Base-by-base conservation (phyloP, 1,140 invertebrate genomes). In the Phthorimaea operculella region DNA sequence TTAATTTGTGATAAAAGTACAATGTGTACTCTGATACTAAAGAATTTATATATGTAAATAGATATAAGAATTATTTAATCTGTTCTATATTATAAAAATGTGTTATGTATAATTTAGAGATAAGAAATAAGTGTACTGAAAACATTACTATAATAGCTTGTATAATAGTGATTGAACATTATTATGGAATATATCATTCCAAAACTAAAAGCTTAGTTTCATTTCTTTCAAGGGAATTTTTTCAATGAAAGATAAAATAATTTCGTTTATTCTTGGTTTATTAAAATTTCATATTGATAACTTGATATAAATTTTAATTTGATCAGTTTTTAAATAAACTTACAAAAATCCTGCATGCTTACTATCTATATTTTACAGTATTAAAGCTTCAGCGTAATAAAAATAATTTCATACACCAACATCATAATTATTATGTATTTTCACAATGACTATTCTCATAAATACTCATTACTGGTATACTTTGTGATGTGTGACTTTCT, bases 381-480 rank as follows among this genome's bases (percentile, higher is more conserved):
- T 84, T 82, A 84, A 84, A 82, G 79, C 79, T 84, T 79, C 68
- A 84, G 81, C 79, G 66, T 82, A 80, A 79, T 78, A 80, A 79
- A 80, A 76, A 77, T 79, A 79, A 74, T 70, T 73, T 72, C 66
- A 52, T 75, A 73, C 70, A 74, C 59, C 58, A 63, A 64, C 66
- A 73, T 50, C 60, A 57, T 59, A 68, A 16, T 39, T 39, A 39
- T 57, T 56, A 36, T 59, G 62, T 62, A 58, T 60, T 53, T 34
- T 49, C 49, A 28, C 57, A 57, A 60, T 70, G 63, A 66, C 68
- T 79, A 74, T 64, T 80, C 72, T 85, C 82, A 87, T 79, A 87
- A 83, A 76, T 87, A 87, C 73, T 87, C 85, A 66, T 82, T 85
- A 63, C 84, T 86, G 17, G 85, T 86, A 60, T 87, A 87, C 74